phyloP scores from a whole-genome alignment of 2,888 invertebrate genomes.

The Amblyjoppa fuscipennis region DNA sequence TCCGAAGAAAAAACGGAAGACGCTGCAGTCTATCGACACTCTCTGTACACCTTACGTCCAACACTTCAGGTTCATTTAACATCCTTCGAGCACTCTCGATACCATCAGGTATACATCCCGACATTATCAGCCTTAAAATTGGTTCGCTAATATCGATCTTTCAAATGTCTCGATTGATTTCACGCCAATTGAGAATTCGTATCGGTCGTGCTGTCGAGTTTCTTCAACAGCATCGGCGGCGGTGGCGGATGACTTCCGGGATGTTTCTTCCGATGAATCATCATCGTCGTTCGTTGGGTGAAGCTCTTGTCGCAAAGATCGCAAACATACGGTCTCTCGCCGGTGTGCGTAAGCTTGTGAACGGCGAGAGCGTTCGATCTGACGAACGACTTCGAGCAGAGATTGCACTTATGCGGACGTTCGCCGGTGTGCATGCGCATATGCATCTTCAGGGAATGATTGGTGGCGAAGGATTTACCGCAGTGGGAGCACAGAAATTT shows the following conservation, averaged over 20 bases:
- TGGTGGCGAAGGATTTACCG: constrained; percentile 67
- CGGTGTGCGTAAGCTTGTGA: constrained; percentile 62
- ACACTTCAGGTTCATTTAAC: no score
- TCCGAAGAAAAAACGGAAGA: no score
- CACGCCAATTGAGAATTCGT: constrained; percentile 48
- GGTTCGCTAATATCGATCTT: not conserved
- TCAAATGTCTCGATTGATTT: not conserved
- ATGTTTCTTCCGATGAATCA: constrained; percentile 66
- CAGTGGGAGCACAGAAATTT: constrained; percentile 72
- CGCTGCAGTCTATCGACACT: no score
- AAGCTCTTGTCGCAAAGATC: constrained; percentile 64
- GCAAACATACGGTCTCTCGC: constrained; percentile 59
- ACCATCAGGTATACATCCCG: no score
- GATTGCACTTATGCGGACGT: constrained; percentile 58
- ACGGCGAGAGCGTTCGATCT: constrained; percentile 63
- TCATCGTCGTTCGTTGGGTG: constrained; percentile 66
- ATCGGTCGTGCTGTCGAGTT: constrained; percentile 29
- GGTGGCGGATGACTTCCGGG: constrained; percentile 68
- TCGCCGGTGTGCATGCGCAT: constrained; percentile 63
- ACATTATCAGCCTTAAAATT: no score
- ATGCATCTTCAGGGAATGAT: constrained; percentile 65
- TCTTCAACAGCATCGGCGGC: constrained; percentile 54
- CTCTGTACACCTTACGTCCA: no score
- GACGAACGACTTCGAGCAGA: constrained; percentile 62
- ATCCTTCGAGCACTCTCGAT: no score